These are phyloP conservation scores for Calephelis nemesis DNA, from an alignment of 1,140 invertebrate species.

Conservation along the genomic window DNA sequence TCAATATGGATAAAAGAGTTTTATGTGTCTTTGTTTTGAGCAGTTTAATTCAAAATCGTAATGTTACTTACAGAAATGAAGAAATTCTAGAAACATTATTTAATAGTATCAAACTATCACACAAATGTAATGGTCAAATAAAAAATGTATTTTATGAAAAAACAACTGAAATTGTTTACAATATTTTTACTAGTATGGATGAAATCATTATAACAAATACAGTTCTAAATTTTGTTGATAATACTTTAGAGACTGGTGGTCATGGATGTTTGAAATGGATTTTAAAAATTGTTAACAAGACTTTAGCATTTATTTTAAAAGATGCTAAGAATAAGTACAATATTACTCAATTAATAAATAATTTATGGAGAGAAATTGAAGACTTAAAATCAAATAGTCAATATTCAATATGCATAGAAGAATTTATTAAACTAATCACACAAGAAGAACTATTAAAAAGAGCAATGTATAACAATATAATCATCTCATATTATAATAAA, in stretches of 20 bases:
- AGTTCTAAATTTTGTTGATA: conserved; percentile 43
- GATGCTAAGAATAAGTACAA: conserved; percentile 40
- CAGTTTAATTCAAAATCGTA: conserved; percentile 30
- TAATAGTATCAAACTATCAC: conserved; percentile 23
- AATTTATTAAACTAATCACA: conserved; percentile 54
- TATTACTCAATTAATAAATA: conserved; percentile 47
- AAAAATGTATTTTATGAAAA: conserved; percentile 59
- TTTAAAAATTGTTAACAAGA: conserved; percentile 50
- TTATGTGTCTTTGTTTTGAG: conserved; percentile 40
- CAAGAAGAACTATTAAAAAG: conserved; percentile 45
- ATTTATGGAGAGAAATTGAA: conserved; percentile 62
- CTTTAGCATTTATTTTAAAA: conserved; percentile 37
- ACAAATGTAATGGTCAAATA: conserved; percentile 47
- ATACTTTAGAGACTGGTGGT: conserved; percentile 55
- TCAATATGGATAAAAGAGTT: conserved; percentile 41
- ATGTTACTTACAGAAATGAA: conserved; percentile 15
- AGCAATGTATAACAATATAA: conserved; percentile 47
- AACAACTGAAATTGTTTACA: conserved; percentile 45
- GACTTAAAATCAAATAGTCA: conserved; percentile 62
- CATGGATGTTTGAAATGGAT: conserved; percentile 63
- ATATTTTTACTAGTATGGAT: conserved; percentile 27
- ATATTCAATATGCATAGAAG: conserved; percentile 55
- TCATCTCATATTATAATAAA: conserved; percentile 52
- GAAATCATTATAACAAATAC: conserved; percentile 22
- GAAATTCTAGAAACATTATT: conserved; percentile 22